Evolutionary conservation across 2,888 invertebrate species (phyloP).

Genomic region (Drosophila incognita): DNA sequence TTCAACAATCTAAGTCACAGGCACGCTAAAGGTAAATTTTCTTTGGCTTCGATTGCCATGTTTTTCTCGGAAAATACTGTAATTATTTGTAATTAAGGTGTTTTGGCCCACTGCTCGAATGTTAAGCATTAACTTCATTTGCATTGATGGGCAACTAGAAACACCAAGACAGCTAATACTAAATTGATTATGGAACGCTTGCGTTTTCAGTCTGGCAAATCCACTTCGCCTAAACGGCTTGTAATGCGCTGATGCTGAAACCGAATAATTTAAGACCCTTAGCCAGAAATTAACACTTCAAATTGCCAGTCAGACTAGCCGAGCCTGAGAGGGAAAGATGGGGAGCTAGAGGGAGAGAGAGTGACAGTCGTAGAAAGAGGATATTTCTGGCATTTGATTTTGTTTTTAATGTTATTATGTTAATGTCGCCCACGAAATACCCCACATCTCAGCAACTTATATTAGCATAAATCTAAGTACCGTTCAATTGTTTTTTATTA

Average conservation of each 20-base stretch:
- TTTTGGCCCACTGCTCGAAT: constrained; percentile 26
- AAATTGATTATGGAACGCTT: constrained; percentile 8
- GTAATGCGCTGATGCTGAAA: constrained; percentile 37
- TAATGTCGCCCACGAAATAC: not conserved
- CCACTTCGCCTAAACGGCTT: constrained; percentile 59
- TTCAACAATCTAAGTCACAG: constrained; percentile 19
- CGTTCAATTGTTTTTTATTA: too few relatives aligned
- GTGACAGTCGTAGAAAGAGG: not conserved
- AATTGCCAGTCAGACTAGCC: not conserved
- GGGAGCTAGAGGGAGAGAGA: too few relatives aligned
- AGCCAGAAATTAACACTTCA: constrained; percentile 23
- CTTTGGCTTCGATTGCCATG: constrained; percentile 25
- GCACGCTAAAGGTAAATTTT: constrained; percentile 21
- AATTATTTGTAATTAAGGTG: constrained; percentile 55
- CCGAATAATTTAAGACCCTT: constrained; percentile 53
- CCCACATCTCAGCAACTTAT: not conserved
- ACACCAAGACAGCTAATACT: not conserved
- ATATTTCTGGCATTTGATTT: not conserved
- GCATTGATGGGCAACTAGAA: constrained; percentile 10
- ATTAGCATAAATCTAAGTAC: not conserved
- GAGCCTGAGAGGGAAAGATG: not conserved
- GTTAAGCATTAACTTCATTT: constrained; percentile 28
- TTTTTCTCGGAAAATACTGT: constrained; percentile 45
- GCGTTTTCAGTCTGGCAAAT: constrained; percentile 51
- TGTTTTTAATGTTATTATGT: not conserved